phyloP scores from a whole-genome alignment of 2,113 vertebrate species.

The Coracopsis vasa region DNA sequence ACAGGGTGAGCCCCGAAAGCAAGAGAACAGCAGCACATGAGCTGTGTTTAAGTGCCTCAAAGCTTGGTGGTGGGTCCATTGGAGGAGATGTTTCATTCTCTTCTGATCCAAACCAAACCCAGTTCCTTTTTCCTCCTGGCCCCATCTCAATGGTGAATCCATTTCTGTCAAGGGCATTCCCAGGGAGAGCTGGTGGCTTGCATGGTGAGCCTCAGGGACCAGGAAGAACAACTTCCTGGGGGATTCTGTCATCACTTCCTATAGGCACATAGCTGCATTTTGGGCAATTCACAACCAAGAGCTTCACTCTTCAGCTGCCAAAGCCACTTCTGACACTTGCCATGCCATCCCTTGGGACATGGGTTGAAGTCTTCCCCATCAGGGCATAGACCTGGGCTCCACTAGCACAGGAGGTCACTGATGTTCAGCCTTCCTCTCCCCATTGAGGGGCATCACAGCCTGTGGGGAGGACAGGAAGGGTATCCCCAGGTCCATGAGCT shows the following conservation, averaged over 20 bases:
- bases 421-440: too few relatives aligned
- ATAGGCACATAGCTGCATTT: background rate
- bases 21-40: background rate
- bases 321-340: background rate
- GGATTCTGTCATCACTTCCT: background rate
- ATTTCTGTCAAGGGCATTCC: background rate
- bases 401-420: background rate
- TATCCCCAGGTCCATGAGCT: background rate
- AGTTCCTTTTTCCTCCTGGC: background rate
- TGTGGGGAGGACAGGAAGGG: background rate
- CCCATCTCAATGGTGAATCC: background rate
- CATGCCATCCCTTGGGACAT: background rate
- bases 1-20: background rate
- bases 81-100: background rate
- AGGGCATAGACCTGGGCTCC: background rate
- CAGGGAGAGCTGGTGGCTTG: background rate
- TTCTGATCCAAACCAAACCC: background rate
- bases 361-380: background rate
- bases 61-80: background rate
- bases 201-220: background rate
- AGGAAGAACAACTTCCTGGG: background rate
- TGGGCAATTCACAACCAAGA: background rate
- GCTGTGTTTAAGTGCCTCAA: background rate
- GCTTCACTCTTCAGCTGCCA: background rate
- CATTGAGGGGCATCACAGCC: accelerated